Percentiles rank a stretch among this genome's conserved stretches.
phyloP scores from a whole-genome alignment of 2,797 vertebrate species.

The Peromyscus eremicus region DNA sequence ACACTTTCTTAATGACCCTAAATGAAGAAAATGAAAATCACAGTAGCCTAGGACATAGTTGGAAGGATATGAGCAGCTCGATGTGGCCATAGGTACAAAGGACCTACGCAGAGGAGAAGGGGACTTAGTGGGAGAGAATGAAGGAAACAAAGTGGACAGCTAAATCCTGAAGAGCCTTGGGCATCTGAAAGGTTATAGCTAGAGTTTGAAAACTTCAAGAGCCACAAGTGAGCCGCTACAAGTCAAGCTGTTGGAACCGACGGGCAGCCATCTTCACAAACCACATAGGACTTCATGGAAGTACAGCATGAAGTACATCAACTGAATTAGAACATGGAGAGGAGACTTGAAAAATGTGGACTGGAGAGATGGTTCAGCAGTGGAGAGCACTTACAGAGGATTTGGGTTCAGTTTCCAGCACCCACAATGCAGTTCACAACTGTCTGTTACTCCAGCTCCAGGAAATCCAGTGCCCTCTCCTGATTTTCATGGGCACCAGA shows the following conservation, averaged over 20 bases:
- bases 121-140: neutral
- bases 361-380: neutral
- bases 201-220: neutral
- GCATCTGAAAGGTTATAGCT: no score
- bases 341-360: neutral
- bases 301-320: neutral
- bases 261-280: neutral
- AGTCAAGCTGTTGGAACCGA: neutral
- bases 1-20: neutral
- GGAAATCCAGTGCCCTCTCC: neutral
- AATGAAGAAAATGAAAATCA: neutral
- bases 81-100: neutral
- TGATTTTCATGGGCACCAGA: neutral
- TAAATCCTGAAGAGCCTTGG: neutral
- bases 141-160: neutral
- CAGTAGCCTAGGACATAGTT: neutral
- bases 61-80: neutral
- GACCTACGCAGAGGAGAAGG: fast-evolving
- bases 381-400: no score
- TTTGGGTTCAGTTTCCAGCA: neutral
- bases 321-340: neutral
- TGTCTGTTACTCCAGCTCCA: neutral
- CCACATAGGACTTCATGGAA: neutral
- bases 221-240: neutral
- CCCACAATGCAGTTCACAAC: neutral